Conservation (phyloP, 2,113 vertebrate species). For the Gambusia affinis region DNA sequence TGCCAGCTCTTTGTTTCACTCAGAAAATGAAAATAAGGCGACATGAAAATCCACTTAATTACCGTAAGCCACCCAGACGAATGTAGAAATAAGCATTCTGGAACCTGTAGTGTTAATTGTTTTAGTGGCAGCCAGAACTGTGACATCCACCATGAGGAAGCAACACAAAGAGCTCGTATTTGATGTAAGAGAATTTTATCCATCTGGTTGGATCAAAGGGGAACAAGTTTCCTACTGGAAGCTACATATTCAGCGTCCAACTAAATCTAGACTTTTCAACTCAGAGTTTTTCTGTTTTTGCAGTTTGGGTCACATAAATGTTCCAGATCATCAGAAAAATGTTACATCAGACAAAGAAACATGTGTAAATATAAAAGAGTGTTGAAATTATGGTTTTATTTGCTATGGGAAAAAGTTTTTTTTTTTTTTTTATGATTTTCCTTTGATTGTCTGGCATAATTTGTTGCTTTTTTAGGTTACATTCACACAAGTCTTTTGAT, state of each 20-base stretch:
- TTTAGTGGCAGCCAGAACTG: slow-evolving; percentile 28
- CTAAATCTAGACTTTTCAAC: too few relatives aligned
- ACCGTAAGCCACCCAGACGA: background rate
- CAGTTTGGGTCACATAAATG: too few relatives aligned
- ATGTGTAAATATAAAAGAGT: too few relatives aligned
- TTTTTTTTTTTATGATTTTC: too few relatives aligned
- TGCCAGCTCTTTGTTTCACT: slow-evolving; percentile 28
- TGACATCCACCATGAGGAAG: slow-evolving; percentile 41
- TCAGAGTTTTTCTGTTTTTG: too few relatives aligned
- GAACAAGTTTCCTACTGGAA: slow-evolving; percentile 41
- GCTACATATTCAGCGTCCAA: background rate
- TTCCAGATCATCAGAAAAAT: too few relatives aligned
- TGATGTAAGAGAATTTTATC: slow-evolving; percentile 40
- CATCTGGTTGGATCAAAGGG: slow-evolving; percentile 52
- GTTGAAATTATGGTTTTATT: too few relatives aligned
- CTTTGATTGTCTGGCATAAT: too few relatives aligned
- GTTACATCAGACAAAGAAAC: too few relatives aligned
- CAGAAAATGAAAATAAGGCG: background rate
- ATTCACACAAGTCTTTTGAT: too few relatives aligned
- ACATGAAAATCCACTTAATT: background rate
- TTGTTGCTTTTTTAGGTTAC: too few relatives aligned
- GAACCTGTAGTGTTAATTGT: slow-evolving; percentile 48
- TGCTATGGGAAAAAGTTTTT: too few relatives aligned
- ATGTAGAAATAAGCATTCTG: background rate
- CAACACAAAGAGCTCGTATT: slow-evolving; percentile 57